Percentiles rank a stretch among this genome's conserved stretches.
These are phyloP conservation scores for Carassius carassius DNA, from an alignment of 2,113 vertebrate genomes.

Conservation along the genomic window DNA sequence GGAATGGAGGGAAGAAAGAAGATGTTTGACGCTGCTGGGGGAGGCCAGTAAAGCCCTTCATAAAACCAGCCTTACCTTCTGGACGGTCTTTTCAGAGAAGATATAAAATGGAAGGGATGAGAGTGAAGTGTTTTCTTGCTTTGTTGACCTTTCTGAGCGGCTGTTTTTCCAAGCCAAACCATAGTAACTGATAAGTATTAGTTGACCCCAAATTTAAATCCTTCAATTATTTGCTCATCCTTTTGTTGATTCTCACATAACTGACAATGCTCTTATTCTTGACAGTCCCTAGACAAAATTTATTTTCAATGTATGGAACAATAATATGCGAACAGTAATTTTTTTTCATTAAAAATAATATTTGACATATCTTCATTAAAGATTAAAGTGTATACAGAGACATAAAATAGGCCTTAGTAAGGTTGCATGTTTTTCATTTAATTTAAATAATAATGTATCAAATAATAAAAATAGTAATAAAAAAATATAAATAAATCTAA, in stretches of 20 bases:
- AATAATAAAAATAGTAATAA: too few species aligned
- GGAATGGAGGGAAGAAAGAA: constrained; percentile 99
- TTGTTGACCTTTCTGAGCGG: background rate
- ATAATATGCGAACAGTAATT: background rate
- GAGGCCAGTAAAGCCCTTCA: constrained; percentile 63
- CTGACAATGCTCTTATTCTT: background rate
- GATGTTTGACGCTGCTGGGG: constrained; percentile 87
- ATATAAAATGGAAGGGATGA: background rate
- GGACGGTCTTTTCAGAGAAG: background rate
- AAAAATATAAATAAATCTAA: too few species aligned
- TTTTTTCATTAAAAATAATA: background rate
- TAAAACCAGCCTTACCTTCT: too few species aligned
- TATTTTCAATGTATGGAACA: too few species aligned
- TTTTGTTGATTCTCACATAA: background rate
- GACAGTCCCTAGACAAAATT: too few species aligned
- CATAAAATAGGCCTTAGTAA: background rate
- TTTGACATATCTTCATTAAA: background rate
- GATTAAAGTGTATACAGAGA: background rate
- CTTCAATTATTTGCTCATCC: too few species aligned
- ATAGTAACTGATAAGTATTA: background rate
- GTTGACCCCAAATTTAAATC: background rate
- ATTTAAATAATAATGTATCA: too few species aligned
- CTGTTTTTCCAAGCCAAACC: too few species aligned
- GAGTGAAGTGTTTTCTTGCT: background rate
- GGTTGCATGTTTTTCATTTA: background rate